Percentiles rank a stretch among this genome's conserved stretches.
These are phyloP conservation scores for Strix aluco DNA, from an alignment of 2,113 vertebrate species.

Conservation along the genomic window DNA sequence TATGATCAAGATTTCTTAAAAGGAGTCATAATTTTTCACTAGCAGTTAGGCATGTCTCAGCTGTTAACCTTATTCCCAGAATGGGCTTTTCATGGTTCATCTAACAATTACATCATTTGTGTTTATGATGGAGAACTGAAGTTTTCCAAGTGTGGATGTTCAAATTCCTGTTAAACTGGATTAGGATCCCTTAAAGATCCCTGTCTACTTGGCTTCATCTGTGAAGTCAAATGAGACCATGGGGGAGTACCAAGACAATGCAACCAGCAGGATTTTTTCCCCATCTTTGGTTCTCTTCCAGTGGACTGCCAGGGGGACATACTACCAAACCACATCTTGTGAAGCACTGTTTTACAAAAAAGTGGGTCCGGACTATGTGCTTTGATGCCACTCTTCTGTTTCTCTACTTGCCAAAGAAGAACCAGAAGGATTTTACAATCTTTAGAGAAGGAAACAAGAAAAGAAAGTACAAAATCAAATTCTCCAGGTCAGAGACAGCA, in stretches of 20 bases:
- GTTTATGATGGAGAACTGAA: background rate
- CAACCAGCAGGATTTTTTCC: background rate
- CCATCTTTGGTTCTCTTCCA: background rate
- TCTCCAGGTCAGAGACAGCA: background rate
- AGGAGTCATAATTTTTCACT: background rate
- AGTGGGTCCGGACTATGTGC: background rate
- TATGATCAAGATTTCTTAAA: background rate
- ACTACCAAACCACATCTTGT: background rate
- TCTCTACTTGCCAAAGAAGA: background rate
- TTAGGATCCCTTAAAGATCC: background rate
- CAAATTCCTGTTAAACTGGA: background rate
- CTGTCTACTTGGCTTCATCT: background rate
- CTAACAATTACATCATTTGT: background rate
- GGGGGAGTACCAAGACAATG: background rate
- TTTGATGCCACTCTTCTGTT: background rate
- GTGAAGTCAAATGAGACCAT: background rate
- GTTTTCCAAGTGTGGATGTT: background rate
- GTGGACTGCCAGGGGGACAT: background rate
- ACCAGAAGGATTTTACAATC: background rate
- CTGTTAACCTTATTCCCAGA: background rate
- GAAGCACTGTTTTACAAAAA: background rate
- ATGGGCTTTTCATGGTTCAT: background rate
- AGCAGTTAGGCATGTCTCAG: background rate
- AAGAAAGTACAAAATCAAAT: background rate
- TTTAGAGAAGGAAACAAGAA: background rate